phyloP scores from a whole-genome alignment of 2,113 vertebrate species.

The Rynchops niger region DNA sequence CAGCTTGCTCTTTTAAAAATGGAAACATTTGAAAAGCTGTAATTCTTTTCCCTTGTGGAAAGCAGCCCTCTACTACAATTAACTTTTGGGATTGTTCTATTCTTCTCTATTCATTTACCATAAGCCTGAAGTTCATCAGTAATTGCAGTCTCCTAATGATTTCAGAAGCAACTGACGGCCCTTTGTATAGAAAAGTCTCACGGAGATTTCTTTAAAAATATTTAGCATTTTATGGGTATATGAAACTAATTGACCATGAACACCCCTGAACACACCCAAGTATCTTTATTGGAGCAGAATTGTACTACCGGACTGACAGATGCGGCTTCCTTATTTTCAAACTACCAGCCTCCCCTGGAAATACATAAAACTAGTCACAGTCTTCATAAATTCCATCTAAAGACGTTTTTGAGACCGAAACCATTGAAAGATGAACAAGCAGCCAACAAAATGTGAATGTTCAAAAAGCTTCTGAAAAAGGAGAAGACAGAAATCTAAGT shows the following conservation, averaged over 20 bases:
- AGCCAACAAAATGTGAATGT: not conserved
- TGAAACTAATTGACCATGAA: not conserved
- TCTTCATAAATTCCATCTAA: not conserved
- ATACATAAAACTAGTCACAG: not conserved
- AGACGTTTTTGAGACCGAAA: not conserved
- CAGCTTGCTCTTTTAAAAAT: not conserved
- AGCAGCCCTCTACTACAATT: not conserved
- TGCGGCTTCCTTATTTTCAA: not conserved
- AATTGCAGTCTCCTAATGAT: not conserved
- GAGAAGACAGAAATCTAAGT: not conserved
- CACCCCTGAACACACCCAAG: not conserved
- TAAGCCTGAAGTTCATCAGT: not conserved
- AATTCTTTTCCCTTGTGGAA: not conserved
- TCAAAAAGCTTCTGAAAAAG: not conserved
- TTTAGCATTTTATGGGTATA: not conserved
- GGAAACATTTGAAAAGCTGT: not conserved
- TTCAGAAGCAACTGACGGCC: not conserved
- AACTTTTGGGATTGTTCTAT: not conserved
- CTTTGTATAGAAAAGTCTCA: not conserved
- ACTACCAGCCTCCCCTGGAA: not conserved
- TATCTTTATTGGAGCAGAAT: not conserved
- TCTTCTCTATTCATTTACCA: not conserved
- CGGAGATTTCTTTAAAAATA: not conserved
- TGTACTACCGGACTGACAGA: not conserved
- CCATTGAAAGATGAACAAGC: not conserved